A percentile compares a stretch with the other conserved stretches of the same genome.
Conservation (phyloP, 1,140 invertebrate genomes). For the Nylanderia fulva region DNA sequence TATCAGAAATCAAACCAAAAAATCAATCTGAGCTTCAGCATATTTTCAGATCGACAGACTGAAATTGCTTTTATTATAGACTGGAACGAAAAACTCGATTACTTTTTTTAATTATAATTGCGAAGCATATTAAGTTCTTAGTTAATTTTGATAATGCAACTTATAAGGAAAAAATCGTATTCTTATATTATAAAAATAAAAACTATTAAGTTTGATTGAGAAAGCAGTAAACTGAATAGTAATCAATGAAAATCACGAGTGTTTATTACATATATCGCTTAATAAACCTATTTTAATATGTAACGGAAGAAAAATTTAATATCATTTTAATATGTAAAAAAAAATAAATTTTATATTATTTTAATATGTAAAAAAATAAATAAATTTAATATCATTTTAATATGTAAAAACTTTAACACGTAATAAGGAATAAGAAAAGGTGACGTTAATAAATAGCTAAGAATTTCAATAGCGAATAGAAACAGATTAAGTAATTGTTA, state of each 20-base stretch:
- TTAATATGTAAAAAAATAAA: not conserved
- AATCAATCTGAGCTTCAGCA: slow-evolving; percentile 6
- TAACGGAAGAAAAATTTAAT: not conserved
- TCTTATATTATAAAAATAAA: too few species aligned
- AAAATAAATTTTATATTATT: not conserved
- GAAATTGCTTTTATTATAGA: not conserved
- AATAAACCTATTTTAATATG: not conserved
- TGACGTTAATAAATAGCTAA: not conserved
- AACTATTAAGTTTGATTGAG: not conserved
- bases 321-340: not conserved
- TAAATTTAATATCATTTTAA: not conserved
- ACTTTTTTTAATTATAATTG: slow-evolving; percentile 15
- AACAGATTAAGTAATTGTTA: not conserved
- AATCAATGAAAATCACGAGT: not conserved
- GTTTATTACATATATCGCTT: not conserved
- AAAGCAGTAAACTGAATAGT: not conserved
- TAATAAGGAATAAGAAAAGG: not conserved
- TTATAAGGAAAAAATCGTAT: not conserved
- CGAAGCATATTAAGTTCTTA: not conserved
- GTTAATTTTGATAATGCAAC: not conserved
- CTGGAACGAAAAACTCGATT: not conserved
- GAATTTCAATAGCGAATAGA: not conserved
- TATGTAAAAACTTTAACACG: not conserved
- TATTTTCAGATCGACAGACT: not conserved
- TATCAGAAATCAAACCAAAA: not conserved